A percentile compares a stretch with the other conserved stretches of the same genome.
phyloP scores from a whole-genome alignment of 2,797 vertebrate species.

The Paramormyrops hopkinsi region DNA sequence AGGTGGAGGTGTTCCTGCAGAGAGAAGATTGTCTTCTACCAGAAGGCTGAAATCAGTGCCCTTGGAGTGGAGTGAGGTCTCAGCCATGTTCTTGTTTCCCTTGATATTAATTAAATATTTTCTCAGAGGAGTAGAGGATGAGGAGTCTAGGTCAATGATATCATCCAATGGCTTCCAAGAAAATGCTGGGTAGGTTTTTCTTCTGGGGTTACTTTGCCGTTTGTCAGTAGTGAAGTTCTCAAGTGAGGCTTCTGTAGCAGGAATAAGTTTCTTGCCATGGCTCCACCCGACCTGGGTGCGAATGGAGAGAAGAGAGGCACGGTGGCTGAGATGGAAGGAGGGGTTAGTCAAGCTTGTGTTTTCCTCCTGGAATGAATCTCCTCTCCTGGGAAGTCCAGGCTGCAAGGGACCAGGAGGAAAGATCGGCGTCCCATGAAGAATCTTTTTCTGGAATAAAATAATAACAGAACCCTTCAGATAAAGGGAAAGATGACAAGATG shows the following conservation, averaged over 20 bases:
- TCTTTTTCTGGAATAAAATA: not conserved
- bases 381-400: not conserved
- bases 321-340: not conserved
- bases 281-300: not conserved
- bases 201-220: accelerated
- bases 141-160: slow-evolving; percentile 26
- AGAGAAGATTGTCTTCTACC: slow-evolving; percentile 35
- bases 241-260: not conserved
- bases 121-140: slow-evolving; percentile 14
- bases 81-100: not conserved
- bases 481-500: not conserved
- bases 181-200: not conserved
- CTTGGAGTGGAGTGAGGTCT: not conserved
- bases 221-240: slow-evolving; percentile 43
- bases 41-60: slow-evolving; percentile 22
- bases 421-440: not conserved
- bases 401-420: slow-evolving; percentile 5
- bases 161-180: slow-evolving; percentile 18
- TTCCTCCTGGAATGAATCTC: slow-evolving; percentile 27
- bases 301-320: not conserved
- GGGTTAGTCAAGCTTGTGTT: slow-evolving; percentile 23
- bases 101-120: slow-evolving; percentile 11
- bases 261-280: slow-evolving; percentile 30
- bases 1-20: slow-evolving; percentile 4
- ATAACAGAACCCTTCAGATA: not conserved